Conservation (phyloP, 2,888 invertebrate species). For the Sisyra terminalis region DNA sequence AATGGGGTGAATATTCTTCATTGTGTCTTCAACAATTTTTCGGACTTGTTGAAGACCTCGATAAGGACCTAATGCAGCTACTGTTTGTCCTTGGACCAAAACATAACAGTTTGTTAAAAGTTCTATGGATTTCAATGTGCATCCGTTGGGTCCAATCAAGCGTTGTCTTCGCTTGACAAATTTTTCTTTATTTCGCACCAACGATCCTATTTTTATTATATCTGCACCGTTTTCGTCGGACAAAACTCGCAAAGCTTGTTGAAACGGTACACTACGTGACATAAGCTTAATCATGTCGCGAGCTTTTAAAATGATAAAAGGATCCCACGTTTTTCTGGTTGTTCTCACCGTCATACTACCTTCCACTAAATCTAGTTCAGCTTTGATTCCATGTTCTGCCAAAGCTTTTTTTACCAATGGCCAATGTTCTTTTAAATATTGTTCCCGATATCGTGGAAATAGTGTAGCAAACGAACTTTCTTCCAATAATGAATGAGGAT, state of each 20-base stretch:
- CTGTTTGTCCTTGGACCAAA: slow-evolving; percentile 93
- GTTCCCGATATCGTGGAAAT: slow-evolving; percentile 95
- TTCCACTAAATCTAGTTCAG: slow-evolving; percentile 83
- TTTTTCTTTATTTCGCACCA: slow-evolving; percentile 81
- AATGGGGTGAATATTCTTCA: slow-evolving; percentile 98
- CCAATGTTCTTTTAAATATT: slow-evolving; percentile 91
- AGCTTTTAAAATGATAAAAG: slow-evolving; percentile 90
- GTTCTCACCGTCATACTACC: slow-evolving; percentile 90
- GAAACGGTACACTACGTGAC: slow-evolving; percentile 90
- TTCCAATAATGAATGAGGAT: slow-evolving; percentile 72
- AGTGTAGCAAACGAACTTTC: slow-evolving; percentile 94
- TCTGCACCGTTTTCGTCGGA: slow-evolving; percentile 88
- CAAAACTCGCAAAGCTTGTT: slow-evolving; percentile 76
- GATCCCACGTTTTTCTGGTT: slow-evolving; percentile 96
- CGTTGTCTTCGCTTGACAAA: slow-evolving; percentile 91
- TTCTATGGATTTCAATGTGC: slow-evolving; percentile 93
- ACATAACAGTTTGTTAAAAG: slow-evolving; percentile 92
- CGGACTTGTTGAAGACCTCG: slow-evolving; percentile 76
- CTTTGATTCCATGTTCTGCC: slow-evolving; percentile 60
- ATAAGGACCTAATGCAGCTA: slow-evolving; percentile 90
- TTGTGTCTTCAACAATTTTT: slow-evolving; percentile 86
- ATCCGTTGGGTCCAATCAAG: slow-evolving; percentile 94
- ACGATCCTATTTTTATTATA: slow-evolving; percentile 87
- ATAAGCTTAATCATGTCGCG: slow-evolving; percentile 90
- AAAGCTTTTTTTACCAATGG: slow-evolving; percentile 80